Percentiles rank a stretch among this genome's conserved stretches.
Evolutionary conservation across 2,888 invertebrate species (phyloP).

Genomic region (Caenorhabditis sinica): DNA sequence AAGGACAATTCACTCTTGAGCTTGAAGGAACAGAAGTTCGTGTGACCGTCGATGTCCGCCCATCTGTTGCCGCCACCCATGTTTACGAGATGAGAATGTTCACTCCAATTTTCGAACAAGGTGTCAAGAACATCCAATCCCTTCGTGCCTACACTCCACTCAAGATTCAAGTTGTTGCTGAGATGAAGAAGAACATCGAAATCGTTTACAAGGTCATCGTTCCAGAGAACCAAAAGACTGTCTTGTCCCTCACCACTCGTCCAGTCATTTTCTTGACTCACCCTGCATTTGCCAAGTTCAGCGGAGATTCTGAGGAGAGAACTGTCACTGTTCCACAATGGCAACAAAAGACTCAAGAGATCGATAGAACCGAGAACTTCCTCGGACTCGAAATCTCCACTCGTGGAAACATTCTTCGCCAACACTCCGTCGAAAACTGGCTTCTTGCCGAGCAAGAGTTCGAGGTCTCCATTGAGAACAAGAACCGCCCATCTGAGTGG

Average conservation of each 20-base stretch:
- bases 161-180: constrained; percentile 65
- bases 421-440: constrained; percentile 62
- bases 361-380: constrained; percentile 55
- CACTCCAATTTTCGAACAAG: constrained; percentile 75
- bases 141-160: constrained; percentile 74
- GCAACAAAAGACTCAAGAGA: constrained; percentile 44
- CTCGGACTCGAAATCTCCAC: constrained; percentile 70
- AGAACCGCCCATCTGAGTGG: constrained; percentile 63
- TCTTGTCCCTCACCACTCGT: constrained; percentile 67
- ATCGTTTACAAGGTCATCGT: constrained; percentile 54
- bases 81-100: constrained; percentile 69
- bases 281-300: constrained; percentile 59
- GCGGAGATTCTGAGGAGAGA: constrained; percentile 43
- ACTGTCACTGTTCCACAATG: constrained; percentile 44
- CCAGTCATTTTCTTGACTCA: constrained; percentile 74
- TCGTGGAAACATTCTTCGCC: constrained; percentile 68
- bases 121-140: constrained; percentile 75
- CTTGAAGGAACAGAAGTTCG: constrained; percentile 51
- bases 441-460: constrained; percentile 43
- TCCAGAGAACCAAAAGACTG: constrained; percentile 68
- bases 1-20: constrained; percentile 63
- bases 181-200: constrained; percentile 57
- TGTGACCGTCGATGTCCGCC: constrained; percentile 62
- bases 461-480: constrained; percentile 62
- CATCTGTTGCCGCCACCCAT: constrained; percentile 72